Evolutionary conservation across 37 sponge, comb jelly and placozoan species (phyloP), one percentile per base, ranked within the genome.

Genomic region (Cliona cf. orientalis): DNA sequence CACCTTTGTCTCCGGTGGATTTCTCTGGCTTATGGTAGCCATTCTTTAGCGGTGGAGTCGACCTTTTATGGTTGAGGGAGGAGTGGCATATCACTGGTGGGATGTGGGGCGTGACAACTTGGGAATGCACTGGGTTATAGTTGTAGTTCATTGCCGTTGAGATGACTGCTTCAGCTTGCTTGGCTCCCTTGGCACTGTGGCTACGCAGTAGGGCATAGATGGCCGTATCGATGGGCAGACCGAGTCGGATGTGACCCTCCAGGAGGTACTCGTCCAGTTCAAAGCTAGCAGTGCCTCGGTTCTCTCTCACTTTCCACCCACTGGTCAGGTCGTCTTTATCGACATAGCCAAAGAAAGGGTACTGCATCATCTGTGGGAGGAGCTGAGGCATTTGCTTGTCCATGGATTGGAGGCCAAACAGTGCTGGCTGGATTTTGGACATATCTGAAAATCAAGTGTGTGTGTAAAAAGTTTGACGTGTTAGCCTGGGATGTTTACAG

Each of bases 91-190:
- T 73, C 28, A 82, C 44, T 17, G 83, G 74, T 26, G 83, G 83
- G 66, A 72, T 72, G 19, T 26, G 12, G 0, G 31, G 65, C 46
- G 46, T 21, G 11, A 33, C 22, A 22, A 49, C 46, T 21, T 35
- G 53, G 56, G 70, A 31, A 3, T 45, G 38, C 42, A 37, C 31
- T 23, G 43, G 74, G n/a, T 2, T 45, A 43, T 74, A 81, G 75
- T 22, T 2, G n/a, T 17, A 33, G 21, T 34, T 42, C 42, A 74
- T 31, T 0, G 80, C 40, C 0, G 58, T 73, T 17, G 56, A 43
- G 46, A 89, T 84, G n/a, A 89, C 41, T 31, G 21, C 67, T 34
- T 89, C 90, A 3, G 84, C 90, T 49, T 89, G 90, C 39, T 41
- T 71, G 41, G 90, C 84, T 22, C 61, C 68, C 44, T 55, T 79